These are phyloP conservation scores for Temnopleurus reevesii DNA, from an alignment of 53 echinoderm and acorn worm genomes.

Conservation along the genomic window DNA sequence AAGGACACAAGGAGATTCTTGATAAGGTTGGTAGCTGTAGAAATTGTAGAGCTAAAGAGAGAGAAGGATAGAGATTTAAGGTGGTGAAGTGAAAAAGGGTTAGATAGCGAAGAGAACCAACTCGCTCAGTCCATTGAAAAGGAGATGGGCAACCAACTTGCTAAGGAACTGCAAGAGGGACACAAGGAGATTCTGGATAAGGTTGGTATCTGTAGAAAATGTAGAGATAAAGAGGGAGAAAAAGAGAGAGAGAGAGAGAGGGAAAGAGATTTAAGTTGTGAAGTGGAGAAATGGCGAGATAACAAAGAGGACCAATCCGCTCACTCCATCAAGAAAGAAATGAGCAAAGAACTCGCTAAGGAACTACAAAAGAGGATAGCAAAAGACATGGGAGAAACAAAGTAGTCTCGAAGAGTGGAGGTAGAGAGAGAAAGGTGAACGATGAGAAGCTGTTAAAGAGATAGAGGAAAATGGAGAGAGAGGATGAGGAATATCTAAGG, in stretches of 20 bases:
- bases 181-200: conserved; percentile 80
- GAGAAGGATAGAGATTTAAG: neutral
- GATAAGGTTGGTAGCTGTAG: conserved; percentile 71
- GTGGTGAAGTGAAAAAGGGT: neutral
- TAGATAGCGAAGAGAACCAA: neutral
- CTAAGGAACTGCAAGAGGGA: conserved; percentile 77
- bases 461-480: no score
- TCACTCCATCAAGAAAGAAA: no score
- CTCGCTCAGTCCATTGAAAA: conserved; percentile 82
- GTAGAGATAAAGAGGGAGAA: neutral
- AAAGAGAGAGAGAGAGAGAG: neutral
- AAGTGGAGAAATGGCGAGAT: no score
- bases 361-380: no score
- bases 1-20: conserved; percentile 80
- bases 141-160: conserved; percentile 73
- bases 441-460: no score
- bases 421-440: no score
- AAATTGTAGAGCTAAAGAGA: neutral
- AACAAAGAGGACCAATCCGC: no score
- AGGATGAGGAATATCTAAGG: no score
- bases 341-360: no score
- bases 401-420: no score
- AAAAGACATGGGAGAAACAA: no score
- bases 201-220: neutral
- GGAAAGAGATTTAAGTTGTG: no score